A percentile compares a stretch with the other conserved stretches of the same genome.
Evolutionary conservation across 2,797 vertebrate species (phyloP).

Genomic region (Rhabdomys pumilio): DNA sequence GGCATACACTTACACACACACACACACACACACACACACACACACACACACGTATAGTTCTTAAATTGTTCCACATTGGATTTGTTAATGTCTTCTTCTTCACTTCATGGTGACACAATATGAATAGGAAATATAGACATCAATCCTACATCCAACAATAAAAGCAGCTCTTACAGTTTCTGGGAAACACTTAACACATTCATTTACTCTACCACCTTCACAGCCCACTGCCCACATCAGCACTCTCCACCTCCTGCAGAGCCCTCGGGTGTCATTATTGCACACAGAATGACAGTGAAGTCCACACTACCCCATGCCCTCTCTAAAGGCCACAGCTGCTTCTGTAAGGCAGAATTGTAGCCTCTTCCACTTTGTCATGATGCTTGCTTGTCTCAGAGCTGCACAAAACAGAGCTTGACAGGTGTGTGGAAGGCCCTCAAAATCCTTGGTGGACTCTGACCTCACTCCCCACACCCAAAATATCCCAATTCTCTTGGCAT

Average conservation of each 20-base stretch:
- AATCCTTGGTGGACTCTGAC: not conserved
- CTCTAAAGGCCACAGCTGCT: not conserved
- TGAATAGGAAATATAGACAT: constrained; percentile 15
- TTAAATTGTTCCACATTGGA: not conserved
- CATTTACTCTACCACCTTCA: not conserved
- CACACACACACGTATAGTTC: not conserved
- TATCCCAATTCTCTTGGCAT: constrained; percentile 21
- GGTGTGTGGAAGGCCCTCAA: not conserved
- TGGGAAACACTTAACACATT: not conserved
- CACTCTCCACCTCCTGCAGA: not conserved
- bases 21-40: not conserved
- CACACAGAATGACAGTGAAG: not conserved
- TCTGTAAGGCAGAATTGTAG: not conserved
- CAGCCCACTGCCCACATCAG: not conserved
- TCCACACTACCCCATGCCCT: rapidly evolving
- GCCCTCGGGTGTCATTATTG: not conserved
- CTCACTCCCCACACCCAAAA: not conserved
- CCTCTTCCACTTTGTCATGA: not conserved
- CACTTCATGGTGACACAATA: not conserved
- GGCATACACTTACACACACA: not conserved
- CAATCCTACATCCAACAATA: not conserved
- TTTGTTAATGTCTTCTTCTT: not conserved
- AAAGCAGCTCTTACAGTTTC: not conserved
- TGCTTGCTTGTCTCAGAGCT: not conserved
- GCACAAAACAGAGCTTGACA: not conserved